Evolutionary conservation across 2,888 invertebrate genomes (phyloP), one percentile per base, ranked within the genome.

Genomic region (Sisyra nigra): DNA sequence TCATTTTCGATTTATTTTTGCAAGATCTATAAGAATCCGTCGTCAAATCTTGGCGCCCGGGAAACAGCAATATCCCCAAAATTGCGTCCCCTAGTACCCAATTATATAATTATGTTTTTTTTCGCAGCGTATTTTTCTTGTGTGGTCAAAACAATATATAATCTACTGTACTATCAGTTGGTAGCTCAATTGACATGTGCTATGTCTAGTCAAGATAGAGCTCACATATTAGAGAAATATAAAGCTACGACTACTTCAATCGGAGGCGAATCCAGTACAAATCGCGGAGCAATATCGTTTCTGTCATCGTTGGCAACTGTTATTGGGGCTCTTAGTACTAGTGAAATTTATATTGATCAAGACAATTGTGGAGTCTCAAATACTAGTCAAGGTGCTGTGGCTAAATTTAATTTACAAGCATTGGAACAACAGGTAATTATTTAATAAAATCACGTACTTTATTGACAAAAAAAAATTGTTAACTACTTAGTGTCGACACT

Each of bases 121-220:
- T n/a, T 66, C 68, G 2, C 70, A 91, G 92, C 81, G 41, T 89
- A 89, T 60, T 92, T 86, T 65, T 83, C 83, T 1, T 81, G 83
- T 57, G 77, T 92, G 54, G 85, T 92, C 2, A 82, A 84, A 59
- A 79, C 84, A 49, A 71, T 92, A 49, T 94, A 87, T 69, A 87
- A 92, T 60, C 71, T 93, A 48, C 69, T 83, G 47, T 91, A 87
- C 66, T 82, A 92, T 61, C 92, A 93, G 71, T 80, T 88, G 39
- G 74, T 91, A 48, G 74, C 82, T 42, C 85, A 86, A 62, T 68
- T 89, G 48, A 76, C 80, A 44, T 80, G 80, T 48, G 70, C 69
- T 48, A 66, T 81, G 55, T 72, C 74, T 33, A 74, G 76, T 37
- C 66, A 67, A 34, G 80, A 80, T 52, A 72, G 83, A 44, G 67